Conservation (phyloP, 2,888 invertebrate species). For the Conistra vaccinii region DNA sequence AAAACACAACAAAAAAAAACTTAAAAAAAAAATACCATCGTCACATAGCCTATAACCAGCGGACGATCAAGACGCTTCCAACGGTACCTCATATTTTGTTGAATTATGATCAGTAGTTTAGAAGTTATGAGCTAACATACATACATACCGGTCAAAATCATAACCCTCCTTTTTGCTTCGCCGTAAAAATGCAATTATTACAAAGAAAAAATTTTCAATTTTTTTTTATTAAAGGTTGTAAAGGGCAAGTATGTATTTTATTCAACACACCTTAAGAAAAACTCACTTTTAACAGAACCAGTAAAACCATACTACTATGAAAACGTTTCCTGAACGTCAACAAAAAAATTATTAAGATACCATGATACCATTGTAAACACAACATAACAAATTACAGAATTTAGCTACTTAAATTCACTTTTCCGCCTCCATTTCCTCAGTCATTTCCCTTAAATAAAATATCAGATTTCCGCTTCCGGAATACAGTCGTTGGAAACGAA, state of each 20-base stretch:
- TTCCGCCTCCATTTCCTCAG: constrained; percentile 50
- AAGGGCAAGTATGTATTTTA: background rate
- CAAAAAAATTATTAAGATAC: background rate
- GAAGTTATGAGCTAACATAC: too few relatives aligned
- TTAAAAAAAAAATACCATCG: too few relatives aligned
- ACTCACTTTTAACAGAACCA: background rate
- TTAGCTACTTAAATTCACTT: constrained; percentile 36
- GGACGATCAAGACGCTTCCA: too few relatives aligned
- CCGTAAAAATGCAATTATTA: background rate
- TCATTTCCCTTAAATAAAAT: constrained; percentile 59
- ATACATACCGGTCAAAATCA: too few relatives aligned
- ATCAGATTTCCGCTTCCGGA: constrained; percentile 52
- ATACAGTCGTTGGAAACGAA: constrained; percentile 39
- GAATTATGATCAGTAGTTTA: too few relatives aligned
- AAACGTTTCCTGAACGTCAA: background rate
- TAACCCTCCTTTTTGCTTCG: too few relatives aligned
- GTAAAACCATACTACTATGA: background rate
- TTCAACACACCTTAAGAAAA: background rate
- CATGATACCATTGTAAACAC: background rate
- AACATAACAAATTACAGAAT: constrained; percentile 40
- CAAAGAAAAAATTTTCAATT: background rate
- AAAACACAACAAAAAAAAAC: too few relatives aligned
- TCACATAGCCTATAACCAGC: too few relatives aligned
- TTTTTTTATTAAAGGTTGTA: background rate
- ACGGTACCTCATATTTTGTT: too few relatives aligned